Base-by-base conservation (phyloP, 2,797 vertebrate species). In the Phyllotis vaccarum region DNA sequence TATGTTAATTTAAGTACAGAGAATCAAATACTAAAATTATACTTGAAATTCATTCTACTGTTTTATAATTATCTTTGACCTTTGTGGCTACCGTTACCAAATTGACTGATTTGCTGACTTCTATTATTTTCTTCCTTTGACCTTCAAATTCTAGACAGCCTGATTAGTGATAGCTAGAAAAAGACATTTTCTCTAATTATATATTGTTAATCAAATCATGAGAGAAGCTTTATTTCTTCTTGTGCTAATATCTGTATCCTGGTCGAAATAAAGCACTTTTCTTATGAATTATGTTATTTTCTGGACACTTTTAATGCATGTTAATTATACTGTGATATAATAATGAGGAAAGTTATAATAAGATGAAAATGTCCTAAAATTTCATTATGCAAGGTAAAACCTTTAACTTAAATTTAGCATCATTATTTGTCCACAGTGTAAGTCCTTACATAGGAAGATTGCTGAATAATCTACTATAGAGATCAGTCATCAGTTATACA, bases 41-140 rank as follows among this genome's bases (percentile, higher is more conserved):
- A 90, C 37, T 93, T 93, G 9, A 24, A 74, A 90, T 72, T 76
- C 19, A 7, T 95, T 90, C 21, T 81, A 85, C 11, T 0, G 54
- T 17, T 94, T 89, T 81, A 52, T 83, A 96, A 95, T 95, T 93
- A 97, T 78, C 92, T 92, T 92, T 95, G 92, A 91, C 64, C 70
- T 98, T 96, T 97, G 34, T 91, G 16, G 3, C 80, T 86, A 85
- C 12, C 21, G 68, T 90, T 49, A 54, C 3, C 62, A 43, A 60
- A 16, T 34, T 54, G 34, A 19, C 54, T 97, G 92, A 97, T 96
- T 93, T 72, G 29, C 14, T 97, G 66, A 60, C 21, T 96, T 93
- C 21, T 92, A 93, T 96, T 89, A 92, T 93, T 94, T 95, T 89
- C 79, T 93, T 96, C 70, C 79, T 85, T 94, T 96, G 88, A 97